Conservation (phyloP, 2,113 vertebrate species). For the Cacatua alba region DNA sequence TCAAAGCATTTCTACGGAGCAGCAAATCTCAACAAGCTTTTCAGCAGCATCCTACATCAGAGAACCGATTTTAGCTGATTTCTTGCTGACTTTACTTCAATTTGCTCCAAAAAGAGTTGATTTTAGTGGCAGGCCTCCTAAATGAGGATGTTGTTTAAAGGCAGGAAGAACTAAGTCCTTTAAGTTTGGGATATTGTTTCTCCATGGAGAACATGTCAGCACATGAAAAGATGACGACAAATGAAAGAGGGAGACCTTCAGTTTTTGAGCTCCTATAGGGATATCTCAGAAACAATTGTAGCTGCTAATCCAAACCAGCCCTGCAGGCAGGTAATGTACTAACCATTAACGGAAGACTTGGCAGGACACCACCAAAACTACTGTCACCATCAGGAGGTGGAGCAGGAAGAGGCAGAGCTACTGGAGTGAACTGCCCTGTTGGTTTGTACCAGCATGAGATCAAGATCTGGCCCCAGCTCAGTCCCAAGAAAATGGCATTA, state of each 20-base stretch:
- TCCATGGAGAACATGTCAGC: not conserved
- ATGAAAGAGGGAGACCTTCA: not conserved
- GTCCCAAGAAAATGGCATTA: not conserved
- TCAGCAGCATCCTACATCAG: not conserved
- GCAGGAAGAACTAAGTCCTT: not conserved
- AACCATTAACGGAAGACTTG: not conserved
- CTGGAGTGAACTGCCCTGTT: rapidly evolving
- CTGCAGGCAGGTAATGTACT: not conserved
- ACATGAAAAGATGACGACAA: not conserved
- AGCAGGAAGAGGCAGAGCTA: not conserved
- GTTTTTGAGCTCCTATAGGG: not conserved
- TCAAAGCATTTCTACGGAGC: not conserved
- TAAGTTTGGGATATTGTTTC: not conserved
- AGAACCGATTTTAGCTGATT: not conserved
- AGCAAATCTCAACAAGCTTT: not conserved
- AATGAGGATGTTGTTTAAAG: not conserved
- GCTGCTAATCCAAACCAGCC: not conserved
- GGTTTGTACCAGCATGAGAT: not conserved
- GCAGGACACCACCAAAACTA: not conserved
- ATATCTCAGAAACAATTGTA: not conserved
- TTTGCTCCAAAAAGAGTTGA: not conserved
- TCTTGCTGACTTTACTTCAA: not conserved
- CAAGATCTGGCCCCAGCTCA: not conserved
- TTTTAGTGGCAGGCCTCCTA: not conserved
- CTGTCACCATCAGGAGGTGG: not conserved